phyloP scores from a whole-genome alignment of 2,113 vertebrate species.

The Eonycteris spelaea region DNA sequence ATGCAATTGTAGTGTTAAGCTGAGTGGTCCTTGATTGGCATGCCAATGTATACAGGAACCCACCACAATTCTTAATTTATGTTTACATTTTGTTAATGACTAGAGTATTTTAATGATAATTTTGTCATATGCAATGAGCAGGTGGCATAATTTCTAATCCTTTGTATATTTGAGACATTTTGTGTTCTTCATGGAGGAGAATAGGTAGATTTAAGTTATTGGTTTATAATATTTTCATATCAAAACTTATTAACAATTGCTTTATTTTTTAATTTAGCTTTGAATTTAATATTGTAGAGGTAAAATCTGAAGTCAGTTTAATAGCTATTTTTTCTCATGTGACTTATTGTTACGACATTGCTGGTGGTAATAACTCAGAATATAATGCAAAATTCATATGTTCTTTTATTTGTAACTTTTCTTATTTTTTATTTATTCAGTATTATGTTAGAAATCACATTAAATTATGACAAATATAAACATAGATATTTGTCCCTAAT shows the following conservation, averaged over 20 bases:
- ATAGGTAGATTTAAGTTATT: background rate
- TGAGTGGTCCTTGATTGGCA: background rate
- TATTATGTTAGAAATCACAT: background rate
- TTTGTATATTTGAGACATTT: background rate
- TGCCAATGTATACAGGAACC: background rate
- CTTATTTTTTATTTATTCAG: background rate
- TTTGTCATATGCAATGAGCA: background rate
- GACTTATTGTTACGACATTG: background rate
- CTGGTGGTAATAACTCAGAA: background rate
- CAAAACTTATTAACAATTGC: background rate
- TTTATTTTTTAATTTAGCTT: background rate
- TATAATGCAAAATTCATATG: background rate
- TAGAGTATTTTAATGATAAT: background rate
- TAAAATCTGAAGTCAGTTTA: background rate
- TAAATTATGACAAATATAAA: background rate
- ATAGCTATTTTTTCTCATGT: background rate
- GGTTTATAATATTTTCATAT: background rate
- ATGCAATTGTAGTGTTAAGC: background rate
- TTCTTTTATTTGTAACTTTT: background rate
- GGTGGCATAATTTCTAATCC: background rate
- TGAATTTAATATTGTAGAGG: background rate
- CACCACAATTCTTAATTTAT: background rate
- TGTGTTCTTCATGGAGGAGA: background rate
- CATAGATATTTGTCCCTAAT: background rate
- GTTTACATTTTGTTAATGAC: background rate